Evolutionary conservation across 2,888 invertebrate species (phyloP).

Genomic region (Druceiella hillmani): DNA sequence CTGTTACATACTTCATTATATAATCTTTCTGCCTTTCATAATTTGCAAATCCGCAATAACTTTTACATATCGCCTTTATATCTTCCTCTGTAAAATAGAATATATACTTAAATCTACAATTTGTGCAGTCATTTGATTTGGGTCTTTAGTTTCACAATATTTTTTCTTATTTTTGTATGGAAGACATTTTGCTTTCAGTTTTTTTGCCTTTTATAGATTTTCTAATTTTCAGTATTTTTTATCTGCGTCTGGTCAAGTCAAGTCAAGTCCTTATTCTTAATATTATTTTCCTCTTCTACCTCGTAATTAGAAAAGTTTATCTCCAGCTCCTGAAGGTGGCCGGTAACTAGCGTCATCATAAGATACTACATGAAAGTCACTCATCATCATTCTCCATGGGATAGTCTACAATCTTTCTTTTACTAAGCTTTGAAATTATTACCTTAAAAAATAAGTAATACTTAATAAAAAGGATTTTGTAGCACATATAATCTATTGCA

Average conservation of each 20-base stretch:
- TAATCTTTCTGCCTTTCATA: neutral
- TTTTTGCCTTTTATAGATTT: no score
- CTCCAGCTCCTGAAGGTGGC: no score
- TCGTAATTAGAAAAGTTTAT: slow-evolving; percentile 9
- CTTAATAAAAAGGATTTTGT: no score
- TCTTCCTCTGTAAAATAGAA: neutral
- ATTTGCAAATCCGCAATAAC: neutral
- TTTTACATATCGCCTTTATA: neutral
- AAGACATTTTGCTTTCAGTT: slow-evolving; percentile 6
- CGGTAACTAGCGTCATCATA: slow-evolving; percentile 7
- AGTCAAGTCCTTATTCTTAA: slow-evolving; percentile 4
- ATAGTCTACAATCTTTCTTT: no score
- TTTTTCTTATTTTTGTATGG: slow-evolving; percentile 10
- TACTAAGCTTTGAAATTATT: no score
- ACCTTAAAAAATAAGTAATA: no score
- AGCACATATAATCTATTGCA: no score
- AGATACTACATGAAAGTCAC: no score
- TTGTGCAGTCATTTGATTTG: neutral
- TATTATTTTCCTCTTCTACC: slow-evolving; percentile 7
- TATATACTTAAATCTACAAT: neutral
- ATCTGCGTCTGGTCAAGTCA: slow-evolving; percentile 4
- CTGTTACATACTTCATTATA: slow-evolving; percentile 1
- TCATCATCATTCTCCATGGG: no score
- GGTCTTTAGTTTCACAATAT: no score
- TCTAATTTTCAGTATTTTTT: slow-evolving; percentile 3